Evolutionary conservation across 2,888 invertebrate genomes (phyloP).

Genomic region (Xylophagus ater): DNA sequence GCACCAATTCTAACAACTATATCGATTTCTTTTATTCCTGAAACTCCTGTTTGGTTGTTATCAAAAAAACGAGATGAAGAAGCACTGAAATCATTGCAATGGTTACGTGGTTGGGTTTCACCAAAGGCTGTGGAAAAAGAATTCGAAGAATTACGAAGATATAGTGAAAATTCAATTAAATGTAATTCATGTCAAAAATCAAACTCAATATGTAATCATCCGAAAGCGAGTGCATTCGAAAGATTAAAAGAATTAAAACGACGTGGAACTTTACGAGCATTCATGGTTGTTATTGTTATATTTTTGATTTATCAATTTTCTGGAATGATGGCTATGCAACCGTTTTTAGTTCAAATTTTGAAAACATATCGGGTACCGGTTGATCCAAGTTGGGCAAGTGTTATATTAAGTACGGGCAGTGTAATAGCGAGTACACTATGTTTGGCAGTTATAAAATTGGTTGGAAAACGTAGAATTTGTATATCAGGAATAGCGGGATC

Average conservation of each 20-base stretch:
- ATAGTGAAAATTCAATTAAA: slow-evolving; percentile 14
- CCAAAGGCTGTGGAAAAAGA: slow-evolving; percentile 14
- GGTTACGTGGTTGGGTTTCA: slow-evolving; percentile 39
- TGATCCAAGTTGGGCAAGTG: slow-evolving; percentile 40
- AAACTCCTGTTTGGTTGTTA: slow-evolving; percentile 48
- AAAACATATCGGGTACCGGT: slow-evolving; percentile 29
- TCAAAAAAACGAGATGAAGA: slow-evolving; percentile 45
- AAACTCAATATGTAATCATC: slow-evolving; percentile 23
- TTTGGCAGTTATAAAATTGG: slow-evolving; percentile 36
- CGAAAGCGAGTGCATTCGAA: slow-evolving; percentile 24
- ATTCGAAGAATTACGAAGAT: slow-evolving; percentile 16
- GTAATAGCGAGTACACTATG: slow-evolving; percentile 38
- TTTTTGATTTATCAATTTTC: slow-evolving; percentile 45
- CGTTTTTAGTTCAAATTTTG: slow-evolving; percentile 47
- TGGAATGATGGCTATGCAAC: slow-evolving; percentile 41
- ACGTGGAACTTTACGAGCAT: slow-evolving; percentile 44
- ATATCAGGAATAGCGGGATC: slow-evolving; percentile 39
- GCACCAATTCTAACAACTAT: slow-evolving; percentile 43
- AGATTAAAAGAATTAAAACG: slow-evolving; percentile 35
- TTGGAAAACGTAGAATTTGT: slow-evolving; percentile 43
- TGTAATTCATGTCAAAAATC: slow-evolving; percentile 15
- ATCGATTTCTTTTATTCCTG: slow-evolving; percentile 45
- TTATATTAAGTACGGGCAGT: slow-evolving; percentile 42
- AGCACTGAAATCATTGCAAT: slow-evolving; percentile 42
- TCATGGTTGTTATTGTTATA: slow-evolving; percentile 42